Base-by-base conservation (phyloP, 2,797 vertebrate species). In the Anguilla megastoma region DNA sequence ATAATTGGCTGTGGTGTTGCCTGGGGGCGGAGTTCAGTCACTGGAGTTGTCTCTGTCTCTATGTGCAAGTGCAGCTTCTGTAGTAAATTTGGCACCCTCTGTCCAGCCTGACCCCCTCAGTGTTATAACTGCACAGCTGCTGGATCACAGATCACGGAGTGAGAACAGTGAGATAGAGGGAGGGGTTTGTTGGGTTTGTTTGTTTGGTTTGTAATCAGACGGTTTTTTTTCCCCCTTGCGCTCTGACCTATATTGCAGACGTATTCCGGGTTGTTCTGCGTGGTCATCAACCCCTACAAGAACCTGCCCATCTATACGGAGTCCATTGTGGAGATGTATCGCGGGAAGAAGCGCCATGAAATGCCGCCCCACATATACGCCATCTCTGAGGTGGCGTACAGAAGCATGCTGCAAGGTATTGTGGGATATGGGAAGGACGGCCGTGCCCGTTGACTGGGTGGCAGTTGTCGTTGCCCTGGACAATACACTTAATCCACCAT, bases 261-360 rank as follows among this genome's bases (percentile, higher is more conserved):
- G 0, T 98, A 98, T 94, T 98, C 98, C 0, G 98, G 98, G 88
- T 96, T 98, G 14, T 98, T 98, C 96, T 98, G 98, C 60, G 98
- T 98, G 91, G 98, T 98, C 90, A 97, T 98, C 92, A 98, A 98
- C 91, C 98, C 98, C 0, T 98, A 98, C 93, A 98, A 98, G 95
- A 97, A 98, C 95, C 94, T 98, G 87, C 97, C 97, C 86, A 96
- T 98, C 95, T 98, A 98, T 91, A 97, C 97, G 0, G 98, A 98
- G 91, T 95, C 97, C 91, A 98, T 98, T 0, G 97, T 98, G 89
- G 98, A 98, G 90, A 98, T 98, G 97, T 98, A 98, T 90, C 95
- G 97, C 1, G 98, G 98, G 86, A 98, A 98, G 92, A 98, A 98
- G 76, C 97, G 98, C 2, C 98, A 98, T 0, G 98, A 98, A 93